Evolutionary conservation across 2,888 invertebrate genomes (phyloP), one percentile per base, ranked within the genome.

Genomic region (Neoscelio sp.): DNA sequence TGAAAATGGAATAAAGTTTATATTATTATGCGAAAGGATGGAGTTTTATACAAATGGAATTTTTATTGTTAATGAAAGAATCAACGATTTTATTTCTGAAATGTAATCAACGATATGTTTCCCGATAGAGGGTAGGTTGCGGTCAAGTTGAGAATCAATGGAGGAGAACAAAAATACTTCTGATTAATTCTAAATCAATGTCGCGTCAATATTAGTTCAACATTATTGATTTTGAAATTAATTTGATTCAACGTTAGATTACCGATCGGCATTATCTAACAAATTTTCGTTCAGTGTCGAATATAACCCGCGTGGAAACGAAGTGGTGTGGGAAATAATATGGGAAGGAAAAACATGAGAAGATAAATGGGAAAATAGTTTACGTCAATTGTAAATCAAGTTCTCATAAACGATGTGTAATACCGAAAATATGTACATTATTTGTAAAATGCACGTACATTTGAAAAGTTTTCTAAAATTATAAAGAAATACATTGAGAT

Each of bases 31-130:
- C 18, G 42, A 30, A 56, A 30, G 10, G 12, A 17, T 10, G 38
- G 7, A 12, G 17, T 44, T 58, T 58, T 42, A 58, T 42, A 17
- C 12, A 26, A 44, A 58, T 56, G 44, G 28, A 44, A 44, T 58
- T 56, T 58, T 58, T 58, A 58, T 58, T 44, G 42, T 44, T 44
- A 42, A 58, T 44, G 44, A 58, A 58, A 44, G 58, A 58, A 18
- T 26, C 15, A 18, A 23, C 18, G 28, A 30, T 42, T 42, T 42
- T 28, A 42, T 58, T 58, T 17, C 13, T 23, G 23, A 38, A 23
- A 23, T 38, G 54, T 23, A 54, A 54, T 54, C 54, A 54, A 38
- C n/a, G 38, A 23, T 38, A 33, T 33, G 15, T 13, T 52, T 33
- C 10, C 52, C 30, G 52, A 38, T 54, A 54, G 38, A 54, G 20